Conservation (phyloP, 37 sponge, comb jelly and placozoan genomes). For the Hexactinellida sp. region DNA sequence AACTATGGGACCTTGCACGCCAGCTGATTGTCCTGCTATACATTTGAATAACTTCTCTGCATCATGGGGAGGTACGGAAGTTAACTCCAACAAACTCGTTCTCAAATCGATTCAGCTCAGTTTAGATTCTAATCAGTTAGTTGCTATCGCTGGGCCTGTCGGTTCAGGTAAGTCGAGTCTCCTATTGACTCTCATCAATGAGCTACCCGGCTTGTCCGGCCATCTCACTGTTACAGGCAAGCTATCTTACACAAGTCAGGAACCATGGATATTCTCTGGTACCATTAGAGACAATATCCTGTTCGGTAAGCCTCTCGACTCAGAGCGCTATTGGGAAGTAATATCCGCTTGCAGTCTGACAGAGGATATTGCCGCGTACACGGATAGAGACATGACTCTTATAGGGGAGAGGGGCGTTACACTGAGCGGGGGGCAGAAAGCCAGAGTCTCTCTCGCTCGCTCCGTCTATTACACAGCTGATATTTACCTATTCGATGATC, state of each 20-base stretch:
- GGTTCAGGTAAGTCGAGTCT: background rate
- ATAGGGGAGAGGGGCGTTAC: constrained; percentile 1
- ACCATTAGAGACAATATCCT: constrained; percentile 18
- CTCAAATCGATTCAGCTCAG: background rate
- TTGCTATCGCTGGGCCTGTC: background rate
- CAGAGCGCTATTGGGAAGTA: background rate
- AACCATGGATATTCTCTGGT: constrained; percentile 8
- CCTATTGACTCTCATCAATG: background rate
- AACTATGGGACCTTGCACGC: background rate
- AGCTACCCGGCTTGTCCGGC: background rate
- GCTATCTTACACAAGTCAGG: background rate
- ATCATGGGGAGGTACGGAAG: background rate
- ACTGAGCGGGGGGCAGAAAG: constrained; percentile 31
- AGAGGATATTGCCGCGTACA: background rate
- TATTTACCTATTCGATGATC: constrained; percentile 24
- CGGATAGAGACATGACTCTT: background rate
- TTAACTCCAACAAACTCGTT: background rate
- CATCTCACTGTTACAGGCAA: background rate
- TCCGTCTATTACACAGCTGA: constrained; percentile 6
- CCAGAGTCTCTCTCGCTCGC: constrained; percentile 25
- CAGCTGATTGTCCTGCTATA: background rate
- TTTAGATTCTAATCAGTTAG: background rate
- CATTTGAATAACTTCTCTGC: background rate
- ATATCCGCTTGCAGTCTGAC: background rate
- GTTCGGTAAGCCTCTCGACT: background rate